Base-by-base conservation (phyloP, 2,888 invertebrate genomes). In the Pristionchus mayeri region DNA sequence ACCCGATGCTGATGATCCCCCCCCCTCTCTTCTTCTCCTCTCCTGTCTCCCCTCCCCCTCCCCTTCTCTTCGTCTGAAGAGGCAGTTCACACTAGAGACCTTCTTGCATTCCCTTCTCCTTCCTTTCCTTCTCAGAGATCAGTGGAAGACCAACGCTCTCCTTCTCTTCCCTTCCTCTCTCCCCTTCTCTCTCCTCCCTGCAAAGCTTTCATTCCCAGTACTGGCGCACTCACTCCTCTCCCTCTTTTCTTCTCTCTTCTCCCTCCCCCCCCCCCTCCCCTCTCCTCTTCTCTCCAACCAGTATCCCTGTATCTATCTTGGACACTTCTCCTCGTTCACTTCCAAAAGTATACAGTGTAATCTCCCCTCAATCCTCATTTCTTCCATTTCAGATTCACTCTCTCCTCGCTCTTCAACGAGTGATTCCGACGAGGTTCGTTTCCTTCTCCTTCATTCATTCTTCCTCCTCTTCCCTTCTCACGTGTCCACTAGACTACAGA, bases 51-150 rank as follows among this genome's bases (percentile, higher is more conserved):
- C 21, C 44, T 24, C 24, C 44, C 44, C 44, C 21, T 44, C 75
- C 30, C 9, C 24, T 24, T 37, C 44, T 4, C 75, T 24, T 11
- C 40, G 21, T 44, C 21, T n/a, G 18, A 9, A 40, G 27, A 16
- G 30, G 34, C 34, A 63, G 30, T 63, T 34, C 63, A 34, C 34
- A 24, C 63, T 34, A 30, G 11, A 63, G 30, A 63, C 30, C 34
- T 16, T 34, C 34, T 63, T 63, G 21, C 34, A 30, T 34, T 34
- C 30, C 30, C 13, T 63, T 63, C 34, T 16, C 16, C 3, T n/a
- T n/a, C 63, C 24, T 57, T 57, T 24, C 57, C 24, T 57, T 57
- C 57, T 57, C 57, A 57, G 57, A 57, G 57, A 57, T 57, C 57
- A 11, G 7, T 2, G 57, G 24, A 24, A 57, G 57, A 57, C 57